Evolutionary conservation across 2,888 invertebrate genomes (phyloP), one percentile per base, ranked within the genome.

Genomic region (Hofmannophila pseudospretella): DNA sequence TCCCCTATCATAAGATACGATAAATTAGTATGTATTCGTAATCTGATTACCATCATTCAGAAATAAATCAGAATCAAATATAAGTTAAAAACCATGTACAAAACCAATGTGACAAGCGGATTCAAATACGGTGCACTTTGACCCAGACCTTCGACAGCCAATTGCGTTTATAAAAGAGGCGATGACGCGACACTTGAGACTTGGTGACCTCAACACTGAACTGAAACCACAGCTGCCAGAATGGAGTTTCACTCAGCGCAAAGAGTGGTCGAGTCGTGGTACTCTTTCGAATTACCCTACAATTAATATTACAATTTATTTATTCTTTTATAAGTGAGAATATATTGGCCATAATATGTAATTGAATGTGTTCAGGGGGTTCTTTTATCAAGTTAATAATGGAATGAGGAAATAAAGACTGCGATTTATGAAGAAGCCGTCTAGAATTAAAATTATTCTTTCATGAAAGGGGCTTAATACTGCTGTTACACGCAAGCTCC

Each of bases 141-240:
- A 75, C 76, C 74, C 60, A 64, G 64, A 67, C 73, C 70, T 65
- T 54, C 38, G 23, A 23, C 54, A 54, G 58, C 66, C 57, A 69
- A 62, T 69, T 60, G 59, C 54, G 54, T 55, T 47, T 50, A 75
- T 70, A 76, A 75, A 71, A 64, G 65, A 64, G 59, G 67, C 58
- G 73, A 63, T 65, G 80, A 77, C 70, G 64, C 58, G 63, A 49
- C 58, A 39, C 47, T n/a, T 23, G 54, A 58, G 61, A 56, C 51
- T 51, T 46, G n/a, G 53, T 71, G 74, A 72, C 72, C 70, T 67
- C 52, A 54, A n/a, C 53, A 54, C 45, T 42, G n/a, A 41, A 47
- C 37, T 16, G 16, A 16, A 16, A 28, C 10, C 20, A 13, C 34
- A 38, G 33, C 38, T 30, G 34, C 28, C 34, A 26, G 20, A 33